These are phyloP conservation scores for Leuctra nigra DNA, from an alignment of 2,888 invertebrate species.

Conservation along the genomic window DNA sequence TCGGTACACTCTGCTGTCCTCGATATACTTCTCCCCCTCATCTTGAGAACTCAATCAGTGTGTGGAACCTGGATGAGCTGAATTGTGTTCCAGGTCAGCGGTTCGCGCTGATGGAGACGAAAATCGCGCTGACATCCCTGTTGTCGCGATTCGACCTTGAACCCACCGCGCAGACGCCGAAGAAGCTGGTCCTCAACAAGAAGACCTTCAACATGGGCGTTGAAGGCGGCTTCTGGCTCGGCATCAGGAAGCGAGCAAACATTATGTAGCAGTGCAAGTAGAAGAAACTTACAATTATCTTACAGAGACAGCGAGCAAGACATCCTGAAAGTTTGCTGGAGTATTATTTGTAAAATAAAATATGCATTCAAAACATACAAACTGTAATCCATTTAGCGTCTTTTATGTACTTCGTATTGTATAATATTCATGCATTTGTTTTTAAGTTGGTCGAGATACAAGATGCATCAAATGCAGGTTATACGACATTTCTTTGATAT, in stretches of 20 bases:
- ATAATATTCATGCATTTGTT: too few relatives aligned
- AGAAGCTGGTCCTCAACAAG: neutral
- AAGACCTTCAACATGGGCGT: neutral
- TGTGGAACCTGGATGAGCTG: too few relatives aligned
- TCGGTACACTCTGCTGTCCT: too few relatives aligned
- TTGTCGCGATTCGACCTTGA: neutral
- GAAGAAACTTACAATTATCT: neutral
- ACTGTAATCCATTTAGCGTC: too few relatives aligned
- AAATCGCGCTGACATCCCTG: neutral
- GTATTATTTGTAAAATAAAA: neutral
- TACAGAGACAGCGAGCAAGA: neutral
- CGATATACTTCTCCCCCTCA: too few relatives aligned
- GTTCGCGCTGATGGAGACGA: constrained; percentile 5
- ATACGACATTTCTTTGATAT: too few relatives aligned
- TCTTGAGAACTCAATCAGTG: too few relatives aligned
- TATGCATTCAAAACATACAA: neutral
- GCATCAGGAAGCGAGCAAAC: neutral
- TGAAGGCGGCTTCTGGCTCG: constrained; percentile 5
- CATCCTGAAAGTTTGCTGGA: neutral
- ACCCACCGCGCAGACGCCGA: neutral
- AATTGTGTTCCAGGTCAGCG: neutral
- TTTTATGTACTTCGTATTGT: too few relatives aligned
- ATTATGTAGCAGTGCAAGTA: neutral
- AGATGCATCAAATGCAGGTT: too few relatives aligned
- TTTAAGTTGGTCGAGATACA: too few relatives aligned